Base-by-base conservation (phyloP, 2,797 vertebrate species). In the Danionella dracula region DNA sequence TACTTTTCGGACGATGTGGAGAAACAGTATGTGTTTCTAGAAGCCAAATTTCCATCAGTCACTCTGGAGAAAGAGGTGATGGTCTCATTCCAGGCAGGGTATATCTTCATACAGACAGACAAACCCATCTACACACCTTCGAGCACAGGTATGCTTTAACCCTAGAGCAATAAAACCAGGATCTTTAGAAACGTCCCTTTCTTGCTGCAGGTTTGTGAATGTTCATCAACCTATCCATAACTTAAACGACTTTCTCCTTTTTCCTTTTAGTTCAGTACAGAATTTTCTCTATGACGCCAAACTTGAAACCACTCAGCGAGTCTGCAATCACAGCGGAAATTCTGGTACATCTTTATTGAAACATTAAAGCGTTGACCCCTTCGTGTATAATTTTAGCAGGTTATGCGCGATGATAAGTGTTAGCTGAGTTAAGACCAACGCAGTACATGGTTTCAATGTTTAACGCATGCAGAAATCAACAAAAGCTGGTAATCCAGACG, bases 261-360 rank as follows among this genome's bases (percentile, higher is more conserved):
- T 41, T 6, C 2, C 40, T n/a, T 67, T 4, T 61, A 84, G 83
- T 89, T 66, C 8, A 45, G 35, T 88, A 73, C 79, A 85, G 86
- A 65, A 73, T 88, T 40, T 87, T 88, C 79, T 83, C 71, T 19
- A 0, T 89, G 78, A 84, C 75, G 0, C 83, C 85, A 1, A 7
- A 16, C 8, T 77, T 87, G 81, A 46, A 76, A 63, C 83, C 87
- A 0, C 32, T 82, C 2, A 76, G 74, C 5, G 6, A 67, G 10
- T 72, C 45, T 4, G 32, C 71, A 12, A 19, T 70, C 11, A 45
- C 41, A 17, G 73, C 85, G 35, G 84, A 88, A 12, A 68, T 88
- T 68, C 62, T 75, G 84, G 87, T 90, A 82, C 37, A 62, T 42
- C 23, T 27, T 6, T 27, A 27, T 6, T 27, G n/a, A n/a, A n/a